phyloP scores from a whole-genome alignment of 2,797 vertebrate genomes.

The Channallabes apus region DNA sequence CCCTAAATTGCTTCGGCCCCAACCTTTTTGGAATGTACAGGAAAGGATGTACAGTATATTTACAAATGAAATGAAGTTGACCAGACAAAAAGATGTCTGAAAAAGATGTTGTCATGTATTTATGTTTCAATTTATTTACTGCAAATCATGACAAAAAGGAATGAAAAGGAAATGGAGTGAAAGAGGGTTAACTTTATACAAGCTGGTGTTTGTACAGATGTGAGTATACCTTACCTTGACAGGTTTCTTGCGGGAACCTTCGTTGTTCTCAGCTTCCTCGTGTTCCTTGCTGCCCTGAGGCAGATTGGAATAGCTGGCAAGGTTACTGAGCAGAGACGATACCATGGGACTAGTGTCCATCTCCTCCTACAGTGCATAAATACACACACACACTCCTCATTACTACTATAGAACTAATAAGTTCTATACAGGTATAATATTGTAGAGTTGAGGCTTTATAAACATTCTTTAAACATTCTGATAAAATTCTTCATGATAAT shows the following conservation, averaged over 20 bases:
- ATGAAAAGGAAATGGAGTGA: background rate
- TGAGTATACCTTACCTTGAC: conserved; percentile 76
- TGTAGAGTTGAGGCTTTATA: background rate
- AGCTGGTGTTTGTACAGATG: background rate
- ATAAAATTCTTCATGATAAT: background rate
- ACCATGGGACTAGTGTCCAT: conserved; percentile 99
- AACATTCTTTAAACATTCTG: background rate
- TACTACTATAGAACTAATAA: background rate
- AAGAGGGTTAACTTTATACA: background rate
- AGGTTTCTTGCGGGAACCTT: conserved; percentile 87
- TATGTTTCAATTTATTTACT: background rate
- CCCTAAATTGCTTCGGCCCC: too few relatives aligned
- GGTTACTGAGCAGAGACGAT: conserved; percentile 90
- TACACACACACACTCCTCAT: background rate
- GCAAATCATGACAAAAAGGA: background rate
- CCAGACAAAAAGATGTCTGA: background rate
- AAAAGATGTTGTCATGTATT: background rate
- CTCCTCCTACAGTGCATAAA: conserved; percentile 82
- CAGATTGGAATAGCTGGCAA: conserved; percentile 97
- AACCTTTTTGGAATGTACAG: too few relatives aligned
- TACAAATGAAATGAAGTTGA: too few relatives aligned
- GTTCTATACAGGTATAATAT: background rate
- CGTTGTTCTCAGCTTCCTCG: conserved; percentile 94
- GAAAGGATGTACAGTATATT: too few relatives aligned
- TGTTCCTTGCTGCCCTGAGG: conserved; percentile 95